Evolutionary conservation across 2,797 vertebrate genomes (phyloP).

Genomic region (Rhincodon typus): DNA sequence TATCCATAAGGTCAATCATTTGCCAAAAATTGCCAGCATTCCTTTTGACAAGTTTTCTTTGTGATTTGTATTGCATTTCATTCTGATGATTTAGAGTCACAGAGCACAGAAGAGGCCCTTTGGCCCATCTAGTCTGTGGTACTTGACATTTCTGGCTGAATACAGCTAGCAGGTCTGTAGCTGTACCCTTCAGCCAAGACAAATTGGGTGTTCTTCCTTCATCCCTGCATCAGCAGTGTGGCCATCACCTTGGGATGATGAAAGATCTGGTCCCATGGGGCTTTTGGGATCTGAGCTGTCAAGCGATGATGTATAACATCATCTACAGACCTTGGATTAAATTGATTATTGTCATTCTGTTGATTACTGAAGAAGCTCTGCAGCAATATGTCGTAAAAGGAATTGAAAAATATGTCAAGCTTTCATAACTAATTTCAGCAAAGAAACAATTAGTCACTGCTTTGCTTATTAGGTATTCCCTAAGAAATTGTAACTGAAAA

Average conservation of each 20-base stretch:
- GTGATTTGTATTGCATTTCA: not conserved
- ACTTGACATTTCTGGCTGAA: not conserved
- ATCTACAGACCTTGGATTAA: not conserved
- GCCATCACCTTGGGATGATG: not conserved
- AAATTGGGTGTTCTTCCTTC: not conserved
- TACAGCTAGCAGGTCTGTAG: not conserved
- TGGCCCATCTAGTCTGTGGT: not conserved
- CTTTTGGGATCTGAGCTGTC: not conserved
- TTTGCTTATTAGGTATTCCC: not conserved
- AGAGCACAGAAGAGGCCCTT: too few relatives aligned
- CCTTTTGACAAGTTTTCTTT: not conserved
- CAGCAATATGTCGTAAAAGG: not conserved
- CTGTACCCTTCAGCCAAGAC: not conserved
- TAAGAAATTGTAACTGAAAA: not conserved
- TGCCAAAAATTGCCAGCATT: not conserved
- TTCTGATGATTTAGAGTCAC: not conserved
- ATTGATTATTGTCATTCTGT: not conserved
- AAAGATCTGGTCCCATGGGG: not conserved
- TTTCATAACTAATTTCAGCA: not conserved
- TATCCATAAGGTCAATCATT: not conserved
- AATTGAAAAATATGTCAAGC: not conserved
- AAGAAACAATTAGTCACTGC: not conserved
- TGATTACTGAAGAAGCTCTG: not conserved
- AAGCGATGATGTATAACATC: not conserved
- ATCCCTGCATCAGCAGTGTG: not conserved